Evolutionary conservation across 2,888 invertebrate genomes (phyloP), one percentile per base, ranked within the genome.

Genomic region (Sceliomorpha sp.): DNA sequence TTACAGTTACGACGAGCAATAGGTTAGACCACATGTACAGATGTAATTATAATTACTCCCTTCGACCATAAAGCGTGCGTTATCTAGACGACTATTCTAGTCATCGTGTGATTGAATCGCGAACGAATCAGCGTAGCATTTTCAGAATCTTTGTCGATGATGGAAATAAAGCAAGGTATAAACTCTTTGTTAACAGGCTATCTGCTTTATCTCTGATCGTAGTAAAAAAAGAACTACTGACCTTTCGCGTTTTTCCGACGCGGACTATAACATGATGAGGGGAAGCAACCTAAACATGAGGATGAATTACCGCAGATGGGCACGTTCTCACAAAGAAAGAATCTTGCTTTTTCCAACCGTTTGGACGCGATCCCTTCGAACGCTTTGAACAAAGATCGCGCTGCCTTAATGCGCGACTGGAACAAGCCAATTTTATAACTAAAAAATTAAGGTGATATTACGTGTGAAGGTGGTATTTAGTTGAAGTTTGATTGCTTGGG

Each of bases 391-490:
- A 32, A 42, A 42, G 64, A 36, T 42, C 56, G n/a, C 29, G 13
- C 42, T 40, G 40, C 48, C 10, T 29, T 14, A 48, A 56, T 31
- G 36, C 64, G 50, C 56, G 48, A 64, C 64, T 24, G 51, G 26
- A 44, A 27, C 31, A 37, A 31, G 50, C 32, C 44, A 37, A 56
- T 39, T 64, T 64, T 31, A 58, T 58, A 50, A 64, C 44, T 37
- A 40, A 37, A 6, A 50, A 55, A 50, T 64, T 64, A 55, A 48
- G 42, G 40, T 50, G 55, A 64, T 64, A n/a, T 24, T 64, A 64
- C 50, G 55, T 31, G 31, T 17, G 1, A 29, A 44, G 37, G 63
- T n/a, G n/a, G n/a, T n/a, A n/a, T n/a, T n/a, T n/a, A n/a, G n/a
- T n/a, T n/a, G n/a, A n/a, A n/a, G n/a, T n/a, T n/a, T n/a, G n/a